Base-by-base conservation (phyloP, 1,140 invertebrate genomes). In the Pogonomyrmex californicus region DNA sequence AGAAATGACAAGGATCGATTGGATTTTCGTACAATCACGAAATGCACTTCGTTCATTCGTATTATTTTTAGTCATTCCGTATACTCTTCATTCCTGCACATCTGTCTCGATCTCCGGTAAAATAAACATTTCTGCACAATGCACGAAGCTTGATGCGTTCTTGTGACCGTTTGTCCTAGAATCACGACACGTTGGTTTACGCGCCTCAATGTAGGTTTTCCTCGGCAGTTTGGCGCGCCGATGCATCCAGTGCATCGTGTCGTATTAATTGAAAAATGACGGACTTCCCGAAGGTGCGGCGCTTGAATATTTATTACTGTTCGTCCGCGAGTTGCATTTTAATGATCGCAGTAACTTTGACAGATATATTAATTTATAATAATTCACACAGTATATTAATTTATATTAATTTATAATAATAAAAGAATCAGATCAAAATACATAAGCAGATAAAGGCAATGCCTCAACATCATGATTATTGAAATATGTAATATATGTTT, bases 121-220 rank as follows among this genome's bases (percentile, higher is more conserved):
- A 66, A 89, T 85, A 86, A 66, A 62, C 87, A 65, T 85, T 85
- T 49, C 75, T 66, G 60, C 75, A 68, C 66, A 60, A 75, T 78
- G 51, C 75, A 66, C 30, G 44, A 63, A 63, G 44, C 23, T 44
- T 66, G 70, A 86, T 63, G 62, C 49, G 65, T 44, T 81, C 88
- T 86, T 71, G 77, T 78, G 83, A 86, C 82, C 83, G 54, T 73
- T 66, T 76, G 87, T 90, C 58, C 87, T 86, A 77, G 87, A 90
- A 86, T 90, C 87, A 44, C 47, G 47, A 38, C 76, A 49, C 47
- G 68, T 71, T n/a, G n/a, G n/a, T 54, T 41, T n/a, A 23, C 51
- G 47, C 23, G 33, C 38, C 63, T 88, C 47, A 63, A 66, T 62
- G 63, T 87, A 38, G 71, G 41, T 77, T 73, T 66, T 47, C 70